Evolutionary conservation across 1,140 invertebrate species (phyloP).

Genomic region (Drosophila nasuta): DNA sequence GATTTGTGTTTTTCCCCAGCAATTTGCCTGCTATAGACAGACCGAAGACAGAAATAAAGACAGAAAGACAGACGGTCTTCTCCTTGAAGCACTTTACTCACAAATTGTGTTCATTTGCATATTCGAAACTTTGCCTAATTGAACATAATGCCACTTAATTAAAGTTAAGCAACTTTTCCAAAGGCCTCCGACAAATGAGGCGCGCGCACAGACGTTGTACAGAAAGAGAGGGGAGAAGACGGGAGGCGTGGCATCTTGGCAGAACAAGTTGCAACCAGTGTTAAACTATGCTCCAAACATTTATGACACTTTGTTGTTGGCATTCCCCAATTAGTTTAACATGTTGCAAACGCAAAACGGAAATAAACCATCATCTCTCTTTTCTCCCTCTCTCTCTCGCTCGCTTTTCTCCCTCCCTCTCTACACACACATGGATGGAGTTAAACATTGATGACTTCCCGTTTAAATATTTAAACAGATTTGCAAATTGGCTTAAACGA

Average conservation of each 20-base stretch:
- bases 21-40: slow-evolving; percentile 66
- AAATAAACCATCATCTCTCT: neutral
- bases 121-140: slow-evolving; percentile 81
- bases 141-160: slow-evolving; percentile 82
- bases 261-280: slow-evolving; percentile 29
- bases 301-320: slow-evolving; percentile 71
- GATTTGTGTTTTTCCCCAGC: slow-evolving; percentile 63
- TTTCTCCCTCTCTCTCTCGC: too few species aligned
- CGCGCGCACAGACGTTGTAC: neutral
- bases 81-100: slow-evolving; percentile 51
- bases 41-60: neutral
- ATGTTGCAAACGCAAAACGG: slow-evolving; percentile 18
- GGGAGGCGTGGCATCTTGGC: slow-evolving; percentile 37
- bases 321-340: slow-evolving; percentile 47
- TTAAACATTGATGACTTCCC: slow-evolving; percentile 24
- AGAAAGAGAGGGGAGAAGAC: too few species aligned
- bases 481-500: slow-evolving; percentile 13
- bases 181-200: slow-evolving; percentile 1
- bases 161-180: slow-evolving; percentile 74
- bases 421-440: neutral
- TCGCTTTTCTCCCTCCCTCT: too few species aligned
- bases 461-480: slow-evolving; percentile 19
- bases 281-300: slow-evolving; percentile 59
- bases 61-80: neutral
- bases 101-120: slow-evolving; percentile 81